phyloP scores from a whole-genome alignment of 2,888 invertebrate species.

The Cephonodes hylas region DNA sequence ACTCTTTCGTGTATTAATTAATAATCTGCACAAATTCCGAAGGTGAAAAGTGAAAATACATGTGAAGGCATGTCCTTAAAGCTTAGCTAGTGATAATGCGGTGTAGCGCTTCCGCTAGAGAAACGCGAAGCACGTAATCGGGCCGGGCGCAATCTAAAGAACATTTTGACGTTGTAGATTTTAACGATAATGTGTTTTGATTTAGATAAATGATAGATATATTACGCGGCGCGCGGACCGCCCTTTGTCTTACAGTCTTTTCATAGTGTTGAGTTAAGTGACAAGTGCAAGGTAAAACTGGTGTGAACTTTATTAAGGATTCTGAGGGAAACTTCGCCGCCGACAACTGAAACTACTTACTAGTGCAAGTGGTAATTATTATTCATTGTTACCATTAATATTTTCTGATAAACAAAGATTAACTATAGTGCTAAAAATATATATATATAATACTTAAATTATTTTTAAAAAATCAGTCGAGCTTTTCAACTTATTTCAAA shows the following conservation, averaged over 20 bases:
- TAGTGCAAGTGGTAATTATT: no score
- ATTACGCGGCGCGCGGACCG: not conserved
- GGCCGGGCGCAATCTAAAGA: slow-evolving; percentile 6
- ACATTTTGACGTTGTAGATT: slow-evolving; percentile 11
- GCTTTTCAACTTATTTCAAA: no score
- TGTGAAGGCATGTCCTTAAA: not conserved
- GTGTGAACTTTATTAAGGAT: not conserved
- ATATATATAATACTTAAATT: no score
- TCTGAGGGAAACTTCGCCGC: not conserved
- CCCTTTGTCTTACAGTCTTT: not conserved
- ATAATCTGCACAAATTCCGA: no score
- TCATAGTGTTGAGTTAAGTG: not conserved
- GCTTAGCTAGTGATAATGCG: not conserved
- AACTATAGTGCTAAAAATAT: no score
- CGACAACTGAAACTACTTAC: no score
- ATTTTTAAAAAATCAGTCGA: no score
- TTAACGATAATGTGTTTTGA: slow-evolving; percentile 10
- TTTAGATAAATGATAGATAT: slow-evolving; percentile 12
- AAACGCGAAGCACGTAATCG: not conserved
- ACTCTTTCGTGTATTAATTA: no score
- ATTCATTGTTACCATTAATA: no score
- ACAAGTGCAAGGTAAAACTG: slow-evolving; percentile 7
- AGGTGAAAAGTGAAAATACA: not conserved
- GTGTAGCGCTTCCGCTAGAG: not conserved
- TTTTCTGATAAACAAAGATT: no score